Base-by-base conservation (phyloP, 2,888 invertebrate species). In the Halictus ligatus region DNA sequence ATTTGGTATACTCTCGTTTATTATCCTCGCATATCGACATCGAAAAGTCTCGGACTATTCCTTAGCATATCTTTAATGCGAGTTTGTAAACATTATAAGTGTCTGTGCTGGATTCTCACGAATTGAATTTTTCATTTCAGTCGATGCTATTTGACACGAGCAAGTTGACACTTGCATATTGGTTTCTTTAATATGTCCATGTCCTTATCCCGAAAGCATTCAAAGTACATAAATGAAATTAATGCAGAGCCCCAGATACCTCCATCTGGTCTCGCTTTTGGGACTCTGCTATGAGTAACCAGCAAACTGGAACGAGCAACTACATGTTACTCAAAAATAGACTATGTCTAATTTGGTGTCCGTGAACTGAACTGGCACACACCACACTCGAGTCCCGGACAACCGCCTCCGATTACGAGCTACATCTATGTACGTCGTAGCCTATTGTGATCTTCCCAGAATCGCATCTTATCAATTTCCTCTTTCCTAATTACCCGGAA, bases 341-440 rank as follows among this genome's bases (percentile, higher is more conserved):
- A 94, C 88, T 92, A 92, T 91, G 92, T 95, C 95, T 95, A 95
- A 95, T 94, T 95, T 94, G 92, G 94, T 94, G 93, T 91, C 94
- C 93, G 92, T 94, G 94, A 94, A 94, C 94, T 92, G 93, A 93
- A 93, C 92, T 93, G 92, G 92, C 91, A 91, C 93, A 92, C 92
- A 91, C 76, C 87, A 79, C 86, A 85, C 77, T 81, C 89, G 85
- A 90, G 86, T 84, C 90, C 91, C 89, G 88, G 89, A 84, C 88
- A 81, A 77, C 79, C 87, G 83, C 83, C 69, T 75, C 83, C 80
- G 78, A 89, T 84, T 88, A 85, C 83, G 74, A 86, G 81, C 58
- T 80, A 73, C 75, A 75, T 79, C 58, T 69, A 85, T 69, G 80
- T 58, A 85, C 72, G 81, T 75, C 75, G 54, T 40, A 74, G 64